A percentile compares a stretch with the other conserved stretches of the same genome.
Evolutionary conservation across 1,140 invertebrate species (phyloP).

Genomic region (Zaprionus gabonicus): DNA sequence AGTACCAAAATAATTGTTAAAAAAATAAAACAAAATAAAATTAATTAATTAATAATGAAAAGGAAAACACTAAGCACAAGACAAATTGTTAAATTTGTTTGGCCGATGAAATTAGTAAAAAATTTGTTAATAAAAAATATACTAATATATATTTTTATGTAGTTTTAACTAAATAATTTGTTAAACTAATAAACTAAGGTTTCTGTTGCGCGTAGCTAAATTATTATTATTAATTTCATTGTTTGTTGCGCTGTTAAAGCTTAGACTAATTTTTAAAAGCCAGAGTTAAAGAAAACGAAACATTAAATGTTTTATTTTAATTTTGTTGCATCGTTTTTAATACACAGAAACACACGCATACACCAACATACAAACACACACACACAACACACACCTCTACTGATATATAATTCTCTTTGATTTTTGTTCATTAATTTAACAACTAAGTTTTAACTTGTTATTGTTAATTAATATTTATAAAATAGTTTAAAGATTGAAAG

Average conservation of each 20-base stretch:
- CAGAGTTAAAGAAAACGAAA: conserved; percentile 31
- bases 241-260: conserved; percentile 70
- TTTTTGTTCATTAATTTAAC: conserved; percentile 75
- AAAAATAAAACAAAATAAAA: conserved; percentile 18
- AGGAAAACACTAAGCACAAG: conserved; percentile 36
- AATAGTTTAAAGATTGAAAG: conserved; percentile 46
- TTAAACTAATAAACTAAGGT: conserved; percentile 74
- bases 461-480: conserved; percentile 80
- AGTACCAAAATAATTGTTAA: conserved; percentile 48
- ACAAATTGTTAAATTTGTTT: conserved; percentile 60
- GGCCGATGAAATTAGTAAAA: conserved; percentile 57
- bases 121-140: conserved; percentile 56
- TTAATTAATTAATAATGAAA: not conserved
- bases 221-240: conserved; percentile 71
- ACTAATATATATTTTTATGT: conserved; percentile 51
- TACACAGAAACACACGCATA: conserved; percentile 12
- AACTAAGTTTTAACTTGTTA: conserved; percentile 74
- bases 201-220: conserved; percentile 72
- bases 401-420: conserved; percentile 45
- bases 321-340: conserved; percentile 75
- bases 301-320: conserved; percentile 61
- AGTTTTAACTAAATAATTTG: conserved; percentile 57
- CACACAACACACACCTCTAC: conserved; percentile 22
- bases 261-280: conserved; percentile 58
- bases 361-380: not conserved